phyloP scores from a whole-genome alignment of 2,797 vertebrate genomes.

The Scolopax bukidnonensis region DNA sequence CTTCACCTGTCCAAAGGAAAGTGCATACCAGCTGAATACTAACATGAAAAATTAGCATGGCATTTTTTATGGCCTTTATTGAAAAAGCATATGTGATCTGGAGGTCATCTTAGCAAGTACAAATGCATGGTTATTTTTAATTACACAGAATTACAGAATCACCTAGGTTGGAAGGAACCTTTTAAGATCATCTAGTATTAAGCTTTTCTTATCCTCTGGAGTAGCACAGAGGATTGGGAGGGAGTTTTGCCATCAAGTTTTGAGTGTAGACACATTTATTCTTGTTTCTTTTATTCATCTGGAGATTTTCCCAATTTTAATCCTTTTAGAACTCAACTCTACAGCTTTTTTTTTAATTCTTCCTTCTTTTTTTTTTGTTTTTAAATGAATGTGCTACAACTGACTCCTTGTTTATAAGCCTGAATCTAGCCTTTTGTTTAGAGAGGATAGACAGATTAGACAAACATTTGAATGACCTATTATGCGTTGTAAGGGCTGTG shows the following conservation, averaged over 20 bases:
- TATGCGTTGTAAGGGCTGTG: conserved; percentile 60
- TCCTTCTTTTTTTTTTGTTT: not conserved
- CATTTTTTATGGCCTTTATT: not conserved
- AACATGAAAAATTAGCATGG: not conserved
- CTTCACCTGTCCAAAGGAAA: conserved; percentile 7
- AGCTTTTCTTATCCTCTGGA: conserved; percentile 40
- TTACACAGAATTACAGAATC: not conserved
- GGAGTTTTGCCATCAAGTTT: conserved; percentile 25
- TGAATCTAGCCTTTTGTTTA: conserved; percentile 59
- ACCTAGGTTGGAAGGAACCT: too few species aligned
- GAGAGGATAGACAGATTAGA: conserved; percentile 64
- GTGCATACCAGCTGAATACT: not conserved
- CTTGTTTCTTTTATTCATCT: conserved; percentile 56
- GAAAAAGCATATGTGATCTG: not conserved
- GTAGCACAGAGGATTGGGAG: conserved; percentile 18
- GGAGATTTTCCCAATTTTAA: conserved; percentile 67
- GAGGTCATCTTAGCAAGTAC: conserved; percentile 16
- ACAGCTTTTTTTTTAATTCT: not conserved
- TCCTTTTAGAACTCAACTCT: conserved; percentile 58
- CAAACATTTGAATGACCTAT: conserved; percentile 72
- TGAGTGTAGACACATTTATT: conserved; percentile 32
- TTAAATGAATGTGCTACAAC: conserved; percentile 48
- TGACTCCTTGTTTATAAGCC: conserved; percentile 66
- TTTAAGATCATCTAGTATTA: not conserved
- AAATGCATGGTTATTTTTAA: conserved; percentile 51